Evolutionary conservation across 2,797 vertebrate genomes (phyloP), one percentile per base, ranked within the genome.

Genomic region (Brotogeris chrysoptera): DNA sequence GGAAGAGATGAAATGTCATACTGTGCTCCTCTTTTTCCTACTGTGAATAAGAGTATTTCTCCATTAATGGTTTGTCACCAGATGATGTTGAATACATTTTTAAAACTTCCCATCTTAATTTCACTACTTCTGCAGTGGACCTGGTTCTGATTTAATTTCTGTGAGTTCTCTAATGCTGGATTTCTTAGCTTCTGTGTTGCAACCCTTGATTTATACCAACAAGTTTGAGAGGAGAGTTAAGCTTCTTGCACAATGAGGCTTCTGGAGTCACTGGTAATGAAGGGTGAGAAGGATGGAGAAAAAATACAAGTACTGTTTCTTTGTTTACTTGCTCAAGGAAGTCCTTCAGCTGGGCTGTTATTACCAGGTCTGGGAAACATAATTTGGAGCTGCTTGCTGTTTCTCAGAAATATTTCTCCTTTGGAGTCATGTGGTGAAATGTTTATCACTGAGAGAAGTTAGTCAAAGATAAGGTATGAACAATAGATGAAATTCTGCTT

Each of bases 391-490:
- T 93, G 34, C 86, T 92, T 12, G 6, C 78, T 94, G 68, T 93
- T 97, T 97, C 86, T 96, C 85, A 95, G 96, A 97, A 96, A 92
- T 90, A 57, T 92, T 94, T 95, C 95, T 92, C 64, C 78, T 95
- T 93, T 85, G 80, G 86, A 96, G 92, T 91, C 93, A 87, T 93
- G 90, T 88, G 78, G 90, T 93, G 83, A 97, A 96, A 92, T 92
- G 80, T 94, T 96, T 96, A 92, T 95, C 91, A 79, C 80, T 87
- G 73, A 94, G 90, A 85, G 78, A 96, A 92, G 71, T 95, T 95
- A 87, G 83, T 94, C 83, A 87, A 93, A 95, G 94, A 92, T 96
- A 97, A 96, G 78, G 80, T 96, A 93, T 78, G 93, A 96, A 95
- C 96, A 97, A 85, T 90, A 94, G 95, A 94, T 93, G 78, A 91